Percentiles rank a stretch among this genome's conserved stretches.
These are phyloP conservation scores for Sakesphorus luctuosus DNA, from an alignment of 2,113 vertebrate genomes.

Conservation along the genomic window DNA sequence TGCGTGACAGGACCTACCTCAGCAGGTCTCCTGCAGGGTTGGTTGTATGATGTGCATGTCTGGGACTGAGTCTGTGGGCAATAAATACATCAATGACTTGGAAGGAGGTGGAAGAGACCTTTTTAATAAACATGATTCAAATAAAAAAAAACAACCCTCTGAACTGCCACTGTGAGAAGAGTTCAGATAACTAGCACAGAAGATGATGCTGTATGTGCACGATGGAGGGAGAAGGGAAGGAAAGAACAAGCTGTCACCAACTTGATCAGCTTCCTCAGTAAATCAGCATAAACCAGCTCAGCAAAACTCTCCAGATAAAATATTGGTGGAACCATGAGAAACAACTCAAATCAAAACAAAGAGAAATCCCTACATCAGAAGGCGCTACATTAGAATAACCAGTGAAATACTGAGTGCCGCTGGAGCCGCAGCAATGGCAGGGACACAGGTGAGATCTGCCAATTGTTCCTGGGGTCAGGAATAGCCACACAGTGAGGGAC, in stretches of 20 bases:
- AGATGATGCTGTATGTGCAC: slow-evolving; percentile 68
- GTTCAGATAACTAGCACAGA: slow-evolving; percentile 68
- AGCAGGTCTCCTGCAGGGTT: neutral
- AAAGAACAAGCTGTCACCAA: slow-evolving; percentile 79
- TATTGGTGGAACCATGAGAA: slow-evolving; percentile 76
- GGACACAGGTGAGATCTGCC: slow-evolving; percentile 25
- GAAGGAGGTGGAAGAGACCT: slow-evolving; percentile 74
- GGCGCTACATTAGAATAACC: slow-evolving; percentile 72
- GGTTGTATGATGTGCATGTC: neutral
- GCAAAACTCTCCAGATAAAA: slow-evolving; percentile 81
- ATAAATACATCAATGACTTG: slow-evolving; percentile 67
- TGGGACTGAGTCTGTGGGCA: slow-evolving; percentile 18
- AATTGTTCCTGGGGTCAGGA: slow-evolving; percentile 37
- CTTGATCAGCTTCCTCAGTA: slow-evolving; percentile 75
- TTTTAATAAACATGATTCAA: slow-evolving; percentile 75
- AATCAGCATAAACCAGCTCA: slow-evolving; percentile 82
- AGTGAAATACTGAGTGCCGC: slow-evolving; percentile 65
- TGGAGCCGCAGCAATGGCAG: slow-evolving; percentile 49
- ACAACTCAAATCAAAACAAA: slow-evolving; percentile 70
- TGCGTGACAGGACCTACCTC: neutral
- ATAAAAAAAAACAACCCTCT: slow-evolving; percentile 58
- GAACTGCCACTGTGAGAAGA: slow-evolving; percentile 73
- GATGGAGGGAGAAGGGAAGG: slow-evolving; percentile 68
- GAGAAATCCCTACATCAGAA: slow-evolving; percentile 64
- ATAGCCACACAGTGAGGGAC: slow-evolving; percentile 36